Evolutionary conservation across 1,140 invertebrate genomes (phyloP), one percentile per base, ranked within the genome.

Genomic region (Magallana angulata): DNA sequence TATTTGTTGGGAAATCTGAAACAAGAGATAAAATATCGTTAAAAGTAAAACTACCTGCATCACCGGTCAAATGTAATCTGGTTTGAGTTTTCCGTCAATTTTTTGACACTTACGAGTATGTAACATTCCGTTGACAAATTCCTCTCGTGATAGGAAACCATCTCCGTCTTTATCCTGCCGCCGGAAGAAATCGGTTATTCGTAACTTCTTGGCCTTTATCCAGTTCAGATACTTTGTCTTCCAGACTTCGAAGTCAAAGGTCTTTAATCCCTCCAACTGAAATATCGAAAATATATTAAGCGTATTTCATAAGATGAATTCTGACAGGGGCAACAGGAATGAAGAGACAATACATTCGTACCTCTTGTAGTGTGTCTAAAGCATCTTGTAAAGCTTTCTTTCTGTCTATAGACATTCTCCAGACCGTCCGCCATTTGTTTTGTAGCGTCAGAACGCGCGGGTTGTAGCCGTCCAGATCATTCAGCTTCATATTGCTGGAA

Each of bases 191-290:
- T 99, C 99, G 85, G 98, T 99, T 82, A 99, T 96, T 71, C 99
- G 96, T 62, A 98, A 98, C 95, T 99, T 99, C 96, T 99, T 99
- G 95, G 99, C 97, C 94, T 99, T 99, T 97, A 99, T 99, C 97
- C 99, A 99, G 93, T 98, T 98, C 90, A 99, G 96, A 97, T 99
- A 99, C 96, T 98, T 90, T 60, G 91, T 88, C 91, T 99, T 97
- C 99, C 99, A 99, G 92, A 99, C 97, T 94, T 99, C 98, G 97
- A 99, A 99, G 92, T 98, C 98, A 96, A 99, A 99, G 96, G 99
- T 98, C 93, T 98, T 98, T 16, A 95, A 93, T 85, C 93, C 94
- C 84, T 95, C 94, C 90, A 95, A 88, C 94, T 94, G 89, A 1
- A 71, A 90, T 86, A 88, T 57, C 6, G 76, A 48, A 80, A 80